phyloP scores from a whole-genome alignment of 2,113 vertebrate species.

The Hymenochirus boettgeri region DNA sequence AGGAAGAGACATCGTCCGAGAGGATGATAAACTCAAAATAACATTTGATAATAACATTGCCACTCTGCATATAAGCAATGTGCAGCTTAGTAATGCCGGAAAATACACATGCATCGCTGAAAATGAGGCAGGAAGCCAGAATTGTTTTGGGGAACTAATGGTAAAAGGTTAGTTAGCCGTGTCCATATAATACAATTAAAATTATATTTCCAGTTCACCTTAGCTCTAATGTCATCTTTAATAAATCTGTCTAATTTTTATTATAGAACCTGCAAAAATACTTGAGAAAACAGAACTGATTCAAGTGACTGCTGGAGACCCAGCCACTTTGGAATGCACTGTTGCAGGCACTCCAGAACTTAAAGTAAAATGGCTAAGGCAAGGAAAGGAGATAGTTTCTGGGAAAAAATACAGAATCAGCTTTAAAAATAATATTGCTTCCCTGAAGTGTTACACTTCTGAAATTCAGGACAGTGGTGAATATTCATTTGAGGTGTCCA shows the following conservation, averaged over 20 bases:
- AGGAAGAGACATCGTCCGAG: conserved; percentile 83
- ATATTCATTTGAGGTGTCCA: conserved; percentile 88
- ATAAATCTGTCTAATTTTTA: conserved; percentile 55
- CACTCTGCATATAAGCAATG: conserved; percentile 70
- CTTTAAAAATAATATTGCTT: conserved; percentile 84
- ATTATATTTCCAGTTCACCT: conserved; percentile 16
- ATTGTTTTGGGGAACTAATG: conserved; percentile 81
- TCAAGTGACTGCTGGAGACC: conserved; percentile 89
- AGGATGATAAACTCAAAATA: conserved; percentile 84
- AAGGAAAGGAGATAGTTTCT: conserved; percentile 80
- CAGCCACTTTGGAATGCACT: conserved; percentile 84
- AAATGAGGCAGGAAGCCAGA: conserved; percentile 93
- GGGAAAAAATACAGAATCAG: conserved; percentile 92
- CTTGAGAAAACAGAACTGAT: conserved; percentile 85
- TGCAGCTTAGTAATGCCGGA: conserved; percentile 75
- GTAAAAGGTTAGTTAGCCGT: conserved; percentile 86
- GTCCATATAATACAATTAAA: no score
- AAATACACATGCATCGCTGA: conserved; percentile 90
- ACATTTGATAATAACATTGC: conserved; percentile 81
- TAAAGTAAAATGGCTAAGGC: conserved; percentile 94
- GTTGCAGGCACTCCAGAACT: conserved; percentile 90
- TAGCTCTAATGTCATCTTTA: conserved; percentile 35
- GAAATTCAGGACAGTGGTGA: conserved; percentile 86
- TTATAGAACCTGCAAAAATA: conserved; percentile 91
- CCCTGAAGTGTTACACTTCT: conserved; percentile 84